Evolutionary conservation across 2,888 invertebrate genomes (phyloP).

Genomic region (Spodoptera picta): DNA sequence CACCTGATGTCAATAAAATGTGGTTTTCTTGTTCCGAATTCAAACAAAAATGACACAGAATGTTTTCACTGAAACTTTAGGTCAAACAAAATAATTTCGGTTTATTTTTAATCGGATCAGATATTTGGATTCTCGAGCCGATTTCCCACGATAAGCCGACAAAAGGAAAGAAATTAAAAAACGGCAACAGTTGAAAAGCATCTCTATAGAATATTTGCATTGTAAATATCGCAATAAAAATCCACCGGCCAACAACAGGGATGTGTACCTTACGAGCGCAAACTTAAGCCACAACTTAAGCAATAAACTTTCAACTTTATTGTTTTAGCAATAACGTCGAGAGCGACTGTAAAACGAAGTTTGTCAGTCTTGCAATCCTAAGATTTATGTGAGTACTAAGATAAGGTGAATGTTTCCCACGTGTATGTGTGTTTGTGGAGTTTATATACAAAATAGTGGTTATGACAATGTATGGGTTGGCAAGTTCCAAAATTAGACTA

Average conservation of each 20-base stretch:
- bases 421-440: slow-evolving; percentile 14
- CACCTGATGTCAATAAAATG: too few relatives aligned
- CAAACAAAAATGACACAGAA: too few relatives aligned
- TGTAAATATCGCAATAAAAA: slow-evolving; percentile 53
- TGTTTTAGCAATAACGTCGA: slow-evolving; percentile 27
- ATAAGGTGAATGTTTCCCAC: slow-evolving; percentile 47
- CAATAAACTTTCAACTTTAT: slow-evolving; percentile 50
- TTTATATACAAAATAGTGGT: too few relatives aligned
- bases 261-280: slow-evolving; percentile 30
- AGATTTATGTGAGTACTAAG: slow-evolving; percentile 49
- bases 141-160: slow-evolving; percentile 45
- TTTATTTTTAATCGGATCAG: too few relatives aligned
- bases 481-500: too few relatives aligned
- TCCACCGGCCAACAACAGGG: slow-evolving; percentile 26
- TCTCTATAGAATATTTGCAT: slow-evolving; percentile 49
- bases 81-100: too few relatives aligned
- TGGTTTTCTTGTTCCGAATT: too few relatives aligned
- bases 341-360: slow-evolving; percentile 25
- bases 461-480: too few relatives aligned
- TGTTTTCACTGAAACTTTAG: too few relatives aligned
- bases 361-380: slow-evolving; percentile 35
- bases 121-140: background rate
- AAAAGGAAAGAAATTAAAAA: slow-evolving; percentile 23
- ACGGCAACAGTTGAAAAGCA: slow-evolving; percentile 47
- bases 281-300: slow-evolving; percentile 26